Evolutionary conservation across 2,113 vertebrate genomes (phyloP), one percentile per base, ranked within the genome.

Genomic region (Ceyx margarethae): DNA sequence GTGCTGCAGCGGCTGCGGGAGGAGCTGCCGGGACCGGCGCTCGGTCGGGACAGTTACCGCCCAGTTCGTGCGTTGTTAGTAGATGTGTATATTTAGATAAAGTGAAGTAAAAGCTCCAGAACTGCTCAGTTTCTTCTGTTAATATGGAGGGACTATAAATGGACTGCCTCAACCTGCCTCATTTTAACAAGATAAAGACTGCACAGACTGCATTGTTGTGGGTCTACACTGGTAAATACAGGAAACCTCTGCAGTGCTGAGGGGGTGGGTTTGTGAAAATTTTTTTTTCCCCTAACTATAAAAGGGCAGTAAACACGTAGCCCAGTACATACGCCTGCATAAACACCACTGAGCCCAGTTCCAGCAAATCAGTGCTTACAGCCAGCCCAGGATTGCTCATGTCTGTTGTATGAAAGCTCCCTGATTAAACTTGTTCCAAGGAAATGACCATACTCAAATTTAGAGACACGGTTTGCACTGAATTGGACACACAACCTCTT

Each of bases 111-210:
- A 85, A 74, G 73, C 53, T 69, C 61, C 78, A 68, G 79, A 87
- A 77, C 83, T 43, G 66, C 91, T 66, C 42, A 15, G 29, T 93
- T 88, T 85, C 28, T 65, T 51, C 65, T 42, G 25, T 83, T 73
- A 72, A 35, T 79, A 84, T 66, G 65, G 48, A 33, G 86, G 92
- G 82, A 92, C 92, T 83, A 85, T 3, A 81, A 73, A 73, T 13
- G 22, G 46, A 60, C 35, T 72, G 56, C 74, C 87, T 78, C 66
- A 61, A 79, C 46, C 91, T 91, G 65, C 43, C 84, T 86, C 67
- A 82, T 95, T 90, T 76, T 84, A 91, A 81, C 61, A 71, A 95
- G 93, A 92, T 85, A 71, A 91, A 72, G 66, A 45, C 69, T 53
- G n/a, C 29, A 4, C 43, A 53, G 67, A 43, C 69, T 53, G n/a